These are phyloP conservation scores for Amaurobius ferox DNA, from an alignment of 2,888 invertebrate species.

Conservation along the genomic window DNA sequence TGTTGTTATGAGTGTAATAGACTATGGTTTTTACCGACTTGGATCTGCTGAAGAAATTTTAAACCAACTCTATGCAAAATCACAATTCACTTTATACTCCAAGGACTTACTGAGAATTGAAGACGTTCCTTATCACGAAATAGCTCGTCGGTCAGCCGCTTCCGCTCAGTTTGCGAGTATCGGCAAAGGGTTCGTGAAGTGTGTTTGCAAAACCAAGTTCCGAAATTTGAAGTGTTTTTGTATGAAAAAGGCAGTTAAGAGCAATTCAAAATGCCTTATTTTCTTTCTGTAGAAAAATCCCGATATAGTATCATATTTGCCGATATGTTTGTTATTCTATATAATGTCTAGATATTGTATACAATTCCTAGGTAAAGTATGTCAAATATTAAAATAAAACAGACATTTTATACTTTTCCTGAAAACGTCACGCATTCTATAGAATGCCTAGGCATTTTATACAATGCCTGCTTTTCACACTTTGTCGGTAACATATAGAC, in stretches of 20 bases:
- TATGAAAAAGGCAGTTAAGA: constrained; percentile 7
- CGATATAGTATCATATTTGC: too few species aligned
- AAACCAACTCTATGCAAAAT: constrained; percentile 21
- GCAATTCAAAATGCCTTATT: constrained; percentile 6
- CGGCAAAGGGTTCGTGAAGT: background rate
- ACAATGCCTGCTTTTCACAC: too few species aligned
- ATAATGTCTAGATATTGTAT: background rate
- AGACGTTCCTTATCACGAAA: constrained; percentile 21
- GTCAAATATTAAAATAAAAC: too few species aligned
- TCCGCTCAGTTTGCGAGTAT: background rate
- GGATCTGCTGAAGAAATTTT: constrained; percentile 17
- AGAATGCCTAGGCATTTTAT: too few species aligned
- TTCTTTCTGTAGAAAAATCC: background rate
- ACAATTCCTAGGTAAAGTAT: too few species aligned
- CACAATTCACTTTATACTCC: background rate
- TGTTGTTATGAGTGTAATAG: constrained; percentile 23
- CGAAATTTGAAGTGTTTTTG: background rate
- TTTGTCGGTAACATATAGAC: too few species aligned
- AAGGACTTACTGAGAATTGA: constrained; percentile 29
- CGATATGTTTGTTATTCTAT: background rate
- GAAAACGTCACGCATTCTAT: too few species aligned
- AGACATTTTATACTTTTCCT: too few species aligned
- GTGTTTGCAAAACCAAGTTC: background rate
- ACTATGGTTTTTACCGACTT: too few species aligned
- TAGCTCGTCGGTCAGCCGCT: background rate